A percentile compares a stretch with the other conserved stretches of the same genome.
phyloP scores from a whole-genome alignment of 2,888 invertebrate genomes.

The Catocala nupta region DNA sequence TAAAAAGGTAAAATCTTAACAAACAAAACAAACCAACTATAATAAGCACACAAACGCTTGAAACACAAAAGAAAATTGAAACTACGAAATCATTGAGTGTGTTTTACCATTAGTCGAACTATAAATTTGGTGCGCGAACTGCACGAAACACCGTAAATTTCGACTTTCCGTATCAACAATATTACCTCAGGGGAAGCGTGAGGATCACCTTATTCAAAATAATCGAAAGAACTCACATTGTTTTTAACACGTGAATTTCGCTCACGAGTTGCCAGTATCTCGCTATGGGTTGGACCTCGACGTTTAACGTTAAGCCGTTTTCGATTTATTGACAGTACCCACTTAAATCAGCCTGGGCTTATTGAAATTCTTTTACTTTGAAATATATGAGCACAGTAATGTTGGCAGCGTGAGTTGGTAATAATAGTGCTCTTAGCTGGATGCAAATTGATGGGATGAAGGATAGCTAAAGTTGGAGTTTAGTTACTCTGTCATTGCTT shows the following conservation, averaged over 20 bases:
- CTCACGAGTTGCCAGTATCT: conserved; percentile 51
- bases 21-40: too few relatives aligned
- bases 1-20: too few relatives aligned
- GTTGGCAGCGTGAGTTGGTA: conserved; percentile 13
- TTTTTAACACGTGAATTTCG: conserved; percentile 56
- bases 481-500: background rate
- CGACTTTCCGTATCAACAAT: conserved; percentile 65
- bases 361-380: conserved; percentile 26
- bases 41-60: background rate
- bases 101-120: conserved; percentile 49
- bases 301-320: conserved; percentile 46
- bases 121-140: conserved; percentile 69
- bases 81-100: conserved; percentile 29
- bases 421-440: conserved; percentile 8
- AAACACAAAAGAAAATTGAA: conserved; percentile 20
- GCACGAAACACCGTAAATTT: conserved; percentile 76
- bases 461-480: background rate
- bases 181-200: conserved; percentile 70
- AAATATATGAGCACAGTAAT: conserved; percentile 15
- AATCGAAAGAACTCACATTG: conserved; percentile 62
- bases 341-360: conserved; percentile 38
- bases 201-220: conserved; percentile 66
- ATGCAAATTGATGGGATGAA: conserved; percentile 10
- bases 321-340: conserved; percentile 57
- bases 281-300: conserved; percentile 41